These are phyloP conservation scores for Holothuria glaberrima DNA, from an alignment of 35 echinoderm and acorn worm genomes.

Conservation along the genomic window DNA sequence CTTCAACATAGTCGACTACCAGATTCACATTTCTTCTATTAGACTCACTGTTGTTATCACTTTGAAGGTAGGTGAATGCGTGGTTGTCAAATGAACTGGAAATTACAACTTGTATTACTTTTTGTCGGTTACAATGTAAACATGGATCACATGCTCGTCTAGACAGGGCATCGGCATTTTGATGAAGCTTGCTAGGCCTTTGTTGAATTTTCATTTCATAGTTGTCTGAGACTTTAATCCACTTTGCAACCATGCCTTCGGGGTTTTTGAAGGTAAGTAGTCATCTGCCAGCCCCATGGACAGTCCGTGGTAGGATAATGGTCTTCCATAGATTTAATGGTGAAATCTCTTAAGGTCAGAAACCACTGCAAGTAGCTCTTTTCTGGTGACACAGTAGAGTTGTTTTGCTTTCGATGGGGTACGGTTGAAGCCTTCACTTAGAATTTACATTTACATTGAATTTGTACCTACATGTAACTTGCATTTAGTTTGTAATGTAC, in stretches of 20 bases:
- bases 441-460: no score
- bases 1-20: no score
- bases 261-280: conserved; percentile 73
- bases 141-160: not conserved
- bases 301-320: conserved; percentile 33
- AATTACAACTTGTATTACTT: not conserved
- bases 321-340: conserved; percentile 58
- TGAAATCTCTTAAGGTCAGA: conserved; percentile 20
- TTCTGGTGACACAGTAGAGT: conserved; percentile 63
- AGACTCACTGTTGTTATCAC: no score
- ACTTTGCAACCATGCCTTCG: conserved; percentile 53
- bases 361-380: conserved; percentile 60
- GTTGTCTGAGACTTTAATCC: conserved; percentile 22
- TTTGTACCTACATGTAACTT: no score
- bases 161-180: conserved; percentile 54
- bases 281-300: conserved; percentile 60
- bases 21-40: no score
- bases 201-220: conserved; percentile 43
- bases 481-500: no score
- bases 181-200: conserved; percentile 27
- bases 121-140: not conserved
- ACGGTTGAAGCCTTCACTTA: conserved; percentile 16
- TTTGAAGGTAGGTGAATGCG: no score
- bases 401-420: not conserved
- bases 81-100: no score